Percentiles rank a stretch among this genome's conserved stretches.
These are phyloP conservation scores for Copidosoma aretas DNA, from an alignment of 2,888 invertebrate genomes.

Conservation along the genomic window DNA sequence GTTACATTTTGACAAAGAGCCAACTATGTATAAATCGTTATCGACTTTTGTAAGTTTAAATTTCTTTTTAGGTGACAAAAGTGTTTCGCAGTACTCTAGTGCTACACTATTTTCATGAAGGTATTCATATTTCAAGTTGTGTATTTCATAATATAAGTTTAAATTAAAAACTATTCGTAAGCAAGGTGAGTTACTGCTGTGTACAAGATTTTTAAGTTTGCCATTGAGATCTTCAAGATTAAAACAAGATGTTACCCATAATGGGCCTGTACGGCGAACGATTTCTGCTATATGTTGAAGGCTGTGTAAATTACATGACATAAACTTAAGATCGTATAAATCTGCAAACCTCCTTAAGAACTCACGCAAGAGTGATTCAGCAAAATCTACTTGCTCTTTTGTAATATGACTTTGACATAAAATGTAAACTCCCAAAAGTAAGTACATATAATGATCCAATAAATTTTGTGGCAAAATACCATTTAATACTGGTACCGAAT, in stretches of 20 bases:
- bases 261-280: slow-evolving; percentile 31
- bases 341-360: slow-evolving; percentile 24
- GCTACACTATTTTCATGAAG: slow-evolving; percentile 11
- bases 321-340: slow-evolving; percentile 17
- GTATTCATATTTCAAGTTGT: slow-evolving; percentile 11
- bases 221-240: slow-evolving; percentile 33
- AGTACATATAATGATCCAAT: slow-evolving; percentile 30
- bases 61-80: neutral
- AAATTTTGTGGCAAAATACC: slow-evolving; percentile 14
- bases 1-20: neutral
- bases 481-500: slow-evolving; percentile 17
- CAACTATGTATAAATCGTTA: too few species aligned
- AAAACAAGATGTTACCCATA: slow-evolving; percentile 31
- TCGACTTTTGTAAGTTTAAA: slow-evolving; percentile 15
- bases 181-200: slow-evolving; percentile 20
- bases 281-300: slow-evolving; percentile 28
- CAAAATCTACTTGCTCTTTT: slow-evolving; percentile 4
- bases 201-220: slow-evolving; percentile 20
- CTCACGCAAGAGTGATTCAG: slow-evolving; percentile 10
- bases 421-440: neutral
- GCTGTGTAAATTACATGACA: slow-evolving; percentile 34
- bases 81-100: slow-evolving; percentile 6
- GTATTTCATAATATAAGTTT: slow-evolving; percentile 9
- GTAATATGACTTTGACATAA: slow-evolving; percentile 8
- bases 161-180: slow-evolving; percentile 28